These are phyloP conservation scores for Microctenopoma lineatum DNA, from an alignment of 2,797 vertebrate genomes.

Conservation along the genomic window DNA sequence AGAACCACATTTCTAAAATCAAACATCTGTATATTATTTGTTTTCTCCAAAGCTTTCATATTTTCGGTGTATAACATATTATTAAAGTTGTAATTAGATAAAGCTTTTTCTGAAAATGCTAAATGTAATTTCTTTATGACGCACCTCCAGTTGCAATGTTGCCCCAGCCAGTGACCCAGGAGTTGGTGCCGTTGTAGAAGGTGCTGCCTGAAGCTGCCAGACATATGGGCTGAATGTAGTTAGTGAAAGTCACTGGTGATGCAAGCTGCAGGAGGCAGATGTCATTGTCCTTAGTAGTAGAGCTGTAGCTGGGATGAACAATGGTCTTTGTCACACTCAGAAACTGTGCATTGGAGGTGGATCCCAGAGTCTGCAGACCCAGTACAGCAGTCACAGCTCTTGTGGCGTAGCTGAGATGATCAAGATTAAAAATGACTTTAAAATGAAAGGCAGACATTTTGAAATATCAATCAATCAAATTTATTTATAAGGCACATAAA, in stretches of 20 bases:
- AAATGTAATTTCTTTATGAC: neutral
- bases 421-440: no score
- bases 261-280: slow-evolving; percentile 63
- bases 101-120: neutral
- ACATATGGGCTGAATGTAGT: slow-evolving; percentile 58
- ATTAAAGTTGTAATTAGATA: no score
- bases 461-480: no score
- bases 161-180: slow-evolving; percentile 77
- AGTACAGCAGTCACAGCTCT: neutral
- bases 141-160: neutral
- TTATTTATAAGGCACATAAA: no score
- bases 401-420: no score
- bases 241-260: slow-evolving; percentile 43
- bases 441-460: no score
- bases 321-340: slow-evolving; percentile 10
- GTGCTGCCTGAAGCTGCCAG: slow-evolving; percentile 54
- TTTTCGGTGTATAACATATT: slow-evolving; percentile 14
- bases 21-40: no score
- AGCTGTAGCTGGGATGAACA: slow-evolving; percentile 4
- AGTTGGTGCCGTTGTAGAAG: slow-evolving; percentile 22
- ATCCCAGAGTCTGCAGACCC: slow-evolving; percentile 38
- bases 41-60: no score
- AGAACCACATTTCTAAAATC: no score
- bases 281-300: rapidly evolving
- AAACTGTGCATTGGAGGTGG: slow-evolving; percentile 33